phyloP scores from a whole-genome alignment of 2,797 vertebrate species.

The Meda fulgida region DNA sequence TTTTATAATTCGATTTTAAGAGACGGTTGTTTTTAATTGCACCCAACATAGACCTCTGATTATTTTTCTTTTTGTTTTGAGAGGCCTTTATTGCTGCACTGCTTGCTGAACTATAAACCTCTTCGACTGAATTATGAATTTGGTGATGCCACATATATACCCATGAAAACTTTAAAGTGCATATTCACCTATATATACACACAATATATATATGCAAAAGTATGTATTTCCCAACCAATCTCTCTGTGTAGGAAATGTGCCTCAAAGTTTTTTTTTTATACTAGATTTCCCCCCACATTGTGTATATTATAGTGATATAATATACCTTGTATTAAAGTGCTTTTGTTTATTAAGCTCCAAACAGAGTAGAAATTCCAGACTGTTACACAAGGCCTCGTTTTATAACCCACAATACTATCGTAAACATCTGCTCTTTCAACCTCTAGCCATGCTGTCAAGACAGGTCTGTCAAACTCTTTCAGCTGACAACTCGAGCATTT shows the following conservation, averaged over 20 bases:
- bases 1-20: constrained; percentile 75
- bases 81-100: constrained; percentile 42
- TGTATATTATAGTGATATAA: constrained; percentile 13
- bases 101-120: constrained; percentile 33
- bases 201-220: constrained; percentile 18
- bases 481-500: constrained; percentile 28
- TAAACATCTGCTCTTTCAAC: constrained; percentile 37
- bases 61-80: constrained; percentile 71
- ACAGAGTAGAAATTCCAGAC: constrained; percentile 38
- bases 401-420: constrained; percentile 20
- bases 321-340: constrained; percentile 8
- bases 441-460: constrained; percentile 33
- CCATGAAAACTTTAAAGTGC: constrained; percentile 28
- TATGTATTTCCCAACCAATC: neutral
- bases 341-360: constrained; percentile 23
- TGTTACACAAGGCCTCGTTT: constrained; percentile 35
- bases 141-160: constrained; percentile 37
- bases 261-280: constrained; percentile 4
- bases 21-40: constrained; percentile 75
- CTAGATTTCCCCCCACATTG: neutral
- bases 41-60: constrained; percentile 77
- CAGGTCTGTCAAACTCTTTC: constrained; percentile 31
- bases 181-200: constrained; percentile 15
- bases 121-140: constrained; percentile 16
- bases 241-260: constrained; percentile 28